Evolutionary conservation across 1,140 invertebrate species (phyloP).

Genomic region (Euschistus heros): DNA sequence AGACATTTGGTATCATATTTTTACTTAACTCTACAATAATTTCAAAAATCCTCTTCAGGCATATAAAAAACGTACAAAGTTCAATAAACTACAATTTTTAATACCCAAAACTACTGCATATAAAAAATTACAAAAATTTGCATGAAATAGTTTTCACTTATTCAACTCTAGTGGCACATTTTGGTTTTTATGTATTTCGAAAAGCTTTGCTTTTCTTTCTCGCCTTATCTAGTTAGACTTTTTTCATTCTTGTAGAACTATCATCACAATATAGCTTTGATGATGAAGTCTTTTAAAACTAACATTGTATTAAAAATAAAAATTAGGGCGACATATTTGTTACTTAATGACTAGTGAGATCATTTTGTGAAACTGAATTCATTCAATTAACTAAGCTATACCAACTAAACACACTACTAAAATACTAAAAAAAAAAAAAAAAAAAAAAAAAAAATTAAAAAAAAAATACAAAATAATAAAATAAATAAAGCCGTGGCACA

Average conservation of each 20-base stretch:
- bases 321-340: no score
- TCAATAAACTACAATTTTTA: no score
- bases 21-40: neutral
- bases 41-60: no score
- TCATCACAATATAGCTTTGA: conserved; percentile 17
- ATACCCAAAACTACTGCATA: no score
- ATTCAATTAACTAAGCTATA: neutral
- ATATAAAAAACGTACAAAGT: no score
- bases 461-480: neutral
- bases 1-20: conserved; percentile 2
- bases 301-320: no score
- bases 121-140: no score
- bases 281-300: neutral
- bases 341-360: conserved; percentile 22
- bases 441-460: conserved; percentile 8
- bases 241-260: neutral
- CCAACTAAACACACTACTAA: neutral
- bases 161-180: neutral
- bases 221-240: neutral
- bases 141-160: no score
- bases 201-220: neutral
- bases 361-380: conserved; percentile 24
- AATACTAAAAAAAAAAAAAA: neutral
- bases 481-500: no score
- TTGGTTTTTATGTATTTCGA: neutral